Percentiles rank a stretch among this genome's conserved stretches.
Evolutionary conservation across 2,113 vertebrate genomes (phyloP).

Genomic region (Dissostichus mawsoni): DNA sequence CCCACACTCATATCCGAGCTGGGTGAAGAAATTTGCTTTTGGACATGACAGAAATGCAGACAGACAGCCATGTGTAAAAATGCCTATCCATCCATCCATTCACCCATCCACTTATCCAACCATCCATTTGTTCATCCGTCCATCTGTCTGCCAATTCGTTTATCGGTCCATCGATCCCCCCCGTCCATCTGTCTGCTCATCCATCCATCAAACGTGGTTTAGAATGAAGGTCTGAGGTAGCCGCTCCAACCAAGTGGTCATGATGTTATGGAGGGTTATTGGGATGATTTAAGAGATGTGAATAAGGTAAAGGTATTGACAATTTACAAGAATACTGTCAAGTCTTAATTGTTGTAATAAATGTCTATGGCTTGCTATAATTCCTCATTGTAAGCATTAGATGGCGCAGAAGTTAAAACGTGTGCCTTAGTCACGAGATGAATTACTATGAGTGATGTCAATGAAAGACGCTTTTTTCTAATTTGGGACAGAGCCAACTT

Average conservation of each 20-base stretch:
- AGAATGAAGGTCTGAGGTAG: conserved; percentile 52
- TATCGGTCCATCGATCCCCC: conserved; percentile 68
- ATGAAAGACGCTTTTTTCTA: not conserved
- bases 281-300: conserved; percentile 24
- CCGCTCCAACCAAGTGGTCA: conserved; percentile 28
- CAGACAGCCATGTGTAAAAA: conserved; percentile 75
- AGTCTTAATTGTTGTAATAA: not conserved
- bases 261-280: conserved; percentile 1
- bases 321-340: not conserved
- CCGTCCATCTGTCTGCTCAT: conserved; percentile 72
- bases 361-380: not conserved
- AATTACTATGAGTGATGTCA: conserved; percentile 8
- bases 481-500: not conserved
- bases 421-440: not conserved
- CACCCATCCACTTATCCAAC: conserved; percentile 68
- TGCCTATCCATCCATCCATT: conserved; percentile 73
- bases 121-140: conserved; percentile 76
- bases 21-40: conserved; percentile 43
- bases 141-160: conserved; percentile 76
- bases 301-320: conserved; percentile 15
- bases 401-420: not conserved
- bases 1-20: conserved; percentile 4
- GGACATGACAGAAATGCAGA: conserved; percentile 72
- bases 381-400: not conserved
- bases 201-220: conserved; percentile 71